Conservation (phyloP, 1,140 invertebrate genomes). For the Anastatus disparis region DNA sequence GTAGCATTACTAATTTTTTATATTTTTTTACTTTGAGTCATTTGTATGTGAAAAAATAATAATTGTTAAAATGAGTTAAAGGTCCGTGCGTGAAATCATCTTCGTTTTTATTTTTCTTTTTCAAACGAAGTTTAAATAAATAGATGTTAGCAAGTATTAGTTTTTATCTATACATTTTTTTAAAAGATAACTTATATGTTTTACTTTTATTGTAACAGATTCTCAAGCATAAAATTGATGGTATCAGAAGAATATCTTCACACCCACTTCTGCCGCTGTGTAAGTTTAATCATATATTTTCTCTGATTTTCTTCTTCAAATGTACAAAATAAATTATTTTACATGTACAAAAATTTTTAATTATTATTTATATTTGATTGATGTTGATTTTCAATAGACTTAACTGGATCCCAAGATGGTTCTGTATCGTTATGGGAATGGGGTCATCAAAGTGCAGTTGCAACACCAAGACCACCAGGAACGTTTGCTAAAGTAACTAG, state of each 20-base stretch:
- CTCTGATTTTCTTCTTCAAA: too few relatives aligned
- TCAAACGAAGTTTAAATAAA: constrained; percentile 25
- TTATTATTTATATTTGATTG: too few relatives aligned
- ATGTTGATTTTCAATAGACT: too few relatives aligned
- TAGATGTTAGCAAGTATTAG: constrained; percentile 32
- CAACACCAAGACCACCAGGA: constrained; percentile 88
- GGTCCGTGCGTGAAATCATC: constrained; percentile 21
- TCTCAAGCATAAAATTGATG: constrained; percentile 89
- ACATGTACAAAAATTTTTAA: background rate
- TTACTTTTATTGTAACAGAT: constrained; percentile 70
- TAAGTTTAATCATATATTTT: constrained; percentile 72
- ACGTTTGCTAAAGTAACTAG: constrained; percentile 96
- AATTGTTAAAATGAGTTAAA: constrained; percentile 7
- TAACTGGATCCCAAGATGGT: constrained; percentile 97
- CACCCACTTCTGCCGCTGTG: constrained; percentile 95
- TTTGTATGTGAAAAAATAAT: background rate
- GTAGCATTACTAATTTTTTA: background rate
- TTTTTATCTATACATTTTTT: too few relatives aligned
- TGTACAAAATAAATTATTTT: too few relatives aligned
- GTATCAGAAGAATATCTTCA: constrained; percentile 93
- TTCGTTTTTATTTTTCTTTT: constrained; percentile 26
- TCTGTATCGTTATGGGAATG: constrained; percentile 98
- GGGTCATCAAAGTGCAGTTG: constrained; percentile 90
- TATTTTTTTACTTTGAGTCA: constrained; percentile 6
- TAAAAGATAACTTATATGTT: too few relatives aligned